phyloP scores from a whole-genome alignment of 1,140 invertebrate genomes.

The Calosoma granatense region DNA sequence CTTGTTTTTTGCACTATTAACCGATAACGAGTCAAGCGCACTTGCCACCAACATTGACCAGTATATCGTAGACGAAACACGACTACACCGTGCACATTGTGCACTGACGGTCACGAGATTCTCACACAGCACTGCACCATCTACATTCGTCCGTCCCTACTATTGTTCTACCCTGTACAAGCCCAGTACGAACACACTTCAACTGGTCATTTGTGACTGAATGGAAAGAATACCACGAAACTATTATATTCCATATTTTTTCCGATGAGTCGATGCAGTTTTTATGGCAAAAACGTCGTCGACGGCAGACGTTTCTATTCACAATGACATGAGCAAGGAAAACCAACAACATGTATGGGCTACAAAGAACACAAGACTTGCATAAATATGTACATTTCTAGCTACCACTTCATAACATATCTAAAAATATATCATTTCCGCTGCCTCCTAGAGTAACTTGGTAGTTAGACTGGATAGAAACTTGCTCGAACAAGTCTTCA shows the following conservation, averaged over 20 bases:
- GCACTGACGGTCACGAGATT: conserved; percentile 16
- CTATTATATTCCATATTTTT: conserved; percentile 16
- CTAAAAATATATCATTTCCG: too few species aligned
- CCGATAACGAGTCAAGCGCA: conserved; percentile 18
- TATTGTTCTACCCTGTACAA: too few species aligned
- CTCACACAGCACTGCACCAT: conserved; percentile 17
- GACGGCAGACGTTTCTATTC: conserved; percentile 10
- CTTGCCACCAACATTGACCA: conserved; percentile 27
- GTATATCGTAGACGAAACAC: conserved; percentile 23
- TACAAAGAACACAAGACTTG: too few species aligned
- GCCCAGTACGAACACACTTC: too few species aligned
- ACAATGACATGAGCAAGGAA: not conserved
- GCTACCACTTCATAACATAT: too few species aligned
- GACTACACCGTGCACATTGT: conserved; percentile 22
- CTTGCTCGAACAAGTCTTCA: too few species aligned
- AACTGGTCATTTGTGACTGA: too few species aligned
- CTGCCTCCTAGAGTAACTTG: too few species aligned
- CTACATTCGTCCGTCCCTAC: conserved; percentile 8
- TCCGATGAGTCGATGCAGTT: not conserved
- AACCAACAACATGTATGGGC: too few species aligned
- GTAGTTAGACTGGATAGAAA: too few species aligned
- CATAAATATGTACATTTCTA: too few species aligned
- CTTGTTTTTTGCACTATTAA: conserved; percentile 20
- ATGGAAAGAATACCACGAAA: conserved; percentile 11
- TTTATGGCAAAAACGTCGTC: conserved; percentile 11